Evolutionary conservation across 1,140 invertebrate species (phyloP).

Genomic region (Uloborus diversus): DNA sequence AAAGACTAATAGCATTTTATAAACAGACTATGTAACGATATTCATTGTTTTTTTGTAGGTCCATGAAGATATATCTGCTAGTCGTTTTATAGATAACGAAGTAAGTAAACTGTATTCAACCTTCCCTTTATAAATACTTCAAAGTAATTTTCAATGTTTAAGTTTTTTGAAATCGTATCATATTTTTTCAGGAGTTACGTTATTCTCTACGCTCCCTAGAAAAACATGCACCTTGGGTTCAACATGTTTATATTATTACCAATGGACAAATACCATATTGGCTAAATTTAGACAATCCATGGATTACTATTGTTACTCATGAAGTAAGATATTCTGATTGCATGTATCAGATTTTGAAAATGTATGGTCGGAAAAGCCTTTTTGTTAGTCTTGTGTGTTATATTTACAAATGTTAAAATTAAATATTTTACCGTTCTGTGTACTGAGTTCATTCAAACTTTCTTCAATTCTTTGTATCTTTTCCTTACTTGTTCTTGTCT

Average conservation of each 20-base stretch:
- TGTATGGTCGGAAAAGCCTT: too few relatives aligned
- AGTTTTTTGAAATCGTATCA: neutral
- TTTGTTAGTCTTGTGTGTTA: too few relatives aligned
- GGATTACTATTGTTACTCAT: conserved; percentile 76
- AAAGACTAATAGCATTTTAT: too few relatives aligned
- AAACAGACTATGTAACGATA: too few relatives aligned
- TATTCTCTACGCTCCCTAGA: conserved; percentile 82
- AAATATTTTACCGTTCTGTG: too few relatives aligned
- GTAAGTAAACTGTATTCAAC: conserved; percentile 43
- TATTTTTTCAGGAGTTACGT: conserved; percentile 72
- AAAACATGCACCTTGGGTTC: conserved; percentile 82
- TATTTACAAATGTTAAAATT: too few relatives aligned
- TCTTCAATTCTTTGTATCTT: too few relatives aligned
- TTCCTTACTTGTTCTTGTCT: too few relatives aligned
- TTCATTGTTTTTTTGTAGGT: conserved; percentile 17
- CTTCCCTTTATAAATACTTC: neutral
- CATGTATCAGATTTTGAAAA: too few relatives aligned
- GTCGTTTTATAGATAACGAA: conserved; percentile 69
- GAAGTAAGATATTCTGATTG: conserved; percentile 63
- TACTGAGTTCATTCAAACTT: too few relatives aligned
- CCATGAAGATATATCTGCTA: conserved; percentile 64
- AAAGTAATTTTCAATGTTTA: too few relatives aligned
- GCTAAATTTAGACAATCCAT: conserved; percentile 81
- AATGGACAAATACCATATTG: conserved; percentile 88
- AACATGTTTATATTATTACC: conserved; percentile 84